Evolutionary conservation across 2,113 vertebrate genomes (phyloP), one percentile per base, ranked within the genome.

Genomic region (Syngnathoides biaculeatus): DNA sequence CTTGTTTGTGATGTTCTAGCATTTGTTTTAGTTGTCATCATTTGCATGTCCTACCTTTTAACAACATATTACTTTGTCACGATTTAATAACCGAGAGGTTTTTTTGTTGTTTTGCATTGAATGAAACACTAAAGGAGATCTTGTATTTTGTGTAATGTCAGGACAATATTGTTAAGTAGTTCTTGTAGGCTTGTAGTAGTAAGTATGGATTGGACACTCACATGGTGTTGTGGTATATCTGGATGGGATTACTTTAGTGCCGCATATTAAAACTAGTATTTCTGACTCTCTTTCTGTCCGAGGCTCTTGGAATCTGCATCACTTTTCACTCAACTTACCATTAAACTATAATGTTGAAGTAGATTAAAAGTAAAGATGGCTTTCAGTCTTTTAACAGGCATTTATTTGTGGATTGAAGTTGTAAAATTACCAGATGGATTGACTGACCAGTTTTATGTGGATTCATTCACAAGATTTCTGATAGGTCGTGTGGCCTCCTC

Each of bases 1-100:
- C 45, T n/a, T n/a, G n/a, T n/a, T n/a, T 58, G 60, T 59, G 60
- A 75, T 76, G n/a, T n/a, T n/a, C n/a, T n/a, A 60, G 15, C 48
- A 58, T 53, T 74, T 48, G 30, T 35, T 35, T 35, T 35, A 35
- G 30, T 24, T 52, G 48, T 52, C 20, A n/a, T 52, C 30, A 59
- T 20, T 59, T 59, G 26, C 17, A 15, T 38, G 17, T 59, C 26
- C 14, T 53, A n/a, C 1, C 24, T 53, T 24, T 11, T 10, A 24
- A 24, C n/a, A 10, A 22, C 2, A n/a, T 9, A 53, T 47, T 19
- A 19, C 45, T 52, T 22, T 8, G 14, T 47, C 5, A 19, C 17
- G 12, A 11, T 42, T 35, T 35, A 35, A 6, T 6, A 35, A 35
- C 30, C 30, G 30, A 35, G 30, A 5, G 43, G 14, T 47, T 47